Evolutionary conservation across 1,140 invertebrate genomes (phyloP).

Genomic region (Apis mellifera): Amel_HAv3.1 CM009931.2:21129001-21129500

Average conservation of each 20-base stretch:
- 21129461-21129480: background rate
- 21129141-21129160: constrained; percentile 2
- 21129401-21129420: constrained; percentile 21
- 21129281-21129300: background rate
- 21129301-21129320: background rate
- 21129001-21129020: constrained; percentile 41
- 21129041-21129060: constrained; percentile 34
- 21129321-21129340: background rate
- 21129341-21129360: constrained; percentile 4
- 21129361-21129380: constrained; percentile 11
- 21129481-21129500: background rate
- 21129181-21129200: background rate
- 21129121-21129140: constrained; percentile 27
- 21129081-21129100: background rate
- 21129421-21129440: constrained; percentile 23
- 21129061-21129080: constrained; percentile 13
- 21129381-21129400: constrained; percentile 43
- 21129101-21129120: background rate
- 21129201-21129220: background rate
- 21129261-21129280: background rate
- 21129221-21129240: background rate
- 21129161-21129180: background rate
- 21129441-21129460: background rate
- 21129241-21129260: background rate
- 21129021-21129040: constrained; percentile 59